A percentile compares a stretch with the other conserved stretches of the same genome.
phyloP scores from a whole-genome alignment of 53 echinoderm and acorn worm genomes.

The Actinopyga echinites region DNA sequence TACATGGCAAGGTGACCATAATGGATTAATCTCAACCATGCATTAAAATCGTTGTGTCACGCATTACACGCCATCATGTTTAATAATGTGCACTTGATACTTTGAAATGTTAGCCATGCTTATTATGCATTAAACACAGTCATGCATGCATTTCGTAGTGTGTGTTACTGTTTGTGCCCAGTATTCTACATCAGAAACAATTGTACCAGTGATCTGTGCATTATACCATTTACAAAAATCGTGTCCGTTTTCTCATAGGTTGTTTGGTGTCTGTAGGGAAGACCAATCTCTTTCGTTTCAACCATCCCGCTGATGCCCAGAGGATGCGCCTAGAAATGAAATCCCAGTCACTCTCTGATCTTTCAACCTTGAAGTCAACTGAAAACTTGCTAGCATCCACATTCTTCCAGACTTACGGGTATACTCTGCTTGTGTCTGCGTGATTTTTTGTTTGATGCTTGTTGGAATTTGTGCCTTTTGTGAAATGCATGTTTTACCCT shows the following conservation, averaged over 20 bases:
- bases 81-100: no score
- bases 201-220: background rate
- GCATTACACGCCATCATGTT: no score
- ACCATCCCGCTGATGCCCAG: slow-evolving; percentile 88
- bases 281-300: slow-evolving; percentile 94
- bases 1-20: no score
- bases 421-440: background rate
- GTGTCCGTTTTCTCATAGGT: slow-evolving; percentile 51
- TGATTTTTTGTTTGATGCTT: no score
- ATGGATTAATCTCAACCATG: no score
- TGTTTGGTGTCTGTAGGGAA: slow-evolving; percentile 86
- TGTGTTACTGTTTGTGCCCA: no score
- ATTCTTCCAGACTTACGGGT: slow-evolving; percentile 77
- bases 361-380: slow-evolving; percentile 74
- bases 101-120: no score
- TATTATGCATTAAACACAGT: no score
- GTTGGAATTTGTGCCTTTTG: background rate
- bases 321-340: slow-evolving; percentile 69
- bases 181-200: no score
- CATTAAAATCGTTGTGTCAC: no score
- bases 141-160: background rate
- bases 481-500: background rate
- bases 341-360: slow-evolving; percentile 75
- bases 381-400: slow-evolving; percentile 82
- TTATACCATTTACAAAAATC: background rate